A percentile compares a stretch with the other conserved stretches of the same genome.
phyloP scores from a whole-genome alignment of 2,797 vertebrate genomes.

The Parauchenoglanis ngamensis region DNA sequence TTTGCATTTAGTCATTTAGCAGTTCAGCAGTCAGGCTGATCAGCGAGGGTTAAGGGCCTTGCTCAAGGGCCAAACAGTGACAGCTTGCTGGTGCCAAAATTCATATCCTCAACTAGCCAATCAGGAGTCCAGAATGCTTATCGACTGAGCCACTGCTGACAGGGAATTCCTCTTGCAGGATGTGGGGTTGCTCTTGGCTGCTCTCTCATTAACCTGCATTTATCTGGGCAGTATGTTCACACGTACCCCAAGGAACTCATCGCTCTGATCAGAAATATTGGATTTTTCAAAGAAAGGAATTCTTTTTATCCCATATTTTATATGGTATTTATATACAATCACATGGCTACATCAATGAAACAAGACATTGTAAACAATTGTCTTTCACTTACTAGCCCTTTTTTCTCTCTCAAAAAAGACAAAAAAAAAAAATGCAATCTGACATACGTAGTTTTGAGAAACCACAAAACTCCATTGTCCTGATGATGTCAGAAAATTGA shows the following conservation, averaged over 20 bases:
- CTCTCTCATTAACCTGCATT: conserved; percentile 11
- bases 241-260: neutral
- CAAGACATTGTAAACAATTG: neutral
- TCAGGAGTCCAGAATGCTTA: neutral
- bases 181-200: neutral
- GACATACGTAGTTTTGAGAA: neutral
- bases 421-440: neutral
- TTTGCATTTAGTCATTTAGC: neutral
- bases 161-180: neutral
- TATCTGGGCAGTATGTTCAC: neutral
- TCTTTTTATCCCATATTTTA: neutral
- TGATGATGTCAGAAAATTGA: neutral
- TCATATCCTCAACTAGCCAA: neutral
- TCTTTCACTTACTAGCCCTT: neutral
- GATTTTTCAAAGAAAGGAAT: neutral
- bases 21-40: conserved; percentile 11
- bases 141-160: neutral
- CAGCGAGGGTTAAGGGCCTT: neutral
- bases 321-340: neutral
- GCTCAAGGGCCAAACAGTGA: neutral
- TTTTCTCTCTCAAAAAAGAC: neutral
- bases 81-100: neutral
- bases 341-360: neutral
- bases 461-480: neutral
- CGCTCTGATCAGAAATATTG: neutral